Evolutionary conservation across 2,888 invertebrate genomes (phyloP), one percentile per base, ranked within the genome.

Genomic region (Hyalella azteca): DNA sequence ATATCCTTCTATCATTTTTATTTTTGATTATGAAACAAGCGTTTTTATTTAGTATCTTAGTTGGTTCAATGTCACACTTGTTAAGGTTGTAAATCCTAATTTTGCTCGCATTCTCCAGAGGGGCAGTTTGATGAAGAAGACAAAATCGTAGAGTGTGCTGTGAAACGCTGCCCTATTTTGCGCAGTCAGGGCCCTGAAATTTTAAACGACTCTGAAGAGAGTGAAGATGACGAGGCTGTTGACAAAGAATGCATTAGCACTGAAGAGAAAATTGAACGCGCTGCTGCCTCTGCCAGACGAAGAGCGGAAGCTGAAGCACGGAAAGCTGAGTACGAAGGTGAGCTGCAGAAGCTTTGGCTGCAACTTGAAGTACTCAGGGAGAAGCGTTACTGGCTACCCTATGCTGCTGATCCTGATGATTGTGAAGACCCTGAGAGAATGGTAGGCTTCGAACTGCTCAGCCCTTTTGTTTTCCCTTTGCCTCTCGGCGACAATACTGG

Each of bases 341-440:
- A 75, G 45, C 45, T 75, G n/a, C 78, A 79, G 22, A 73, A 84
- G 41, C 77, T 85, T 26, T 89, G 89, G 89, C 79, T 88, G 11
- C 81, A 86, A 45, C 85, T 89, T 76, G 89, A 89, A 85, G 82
- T 78, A 9, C 82, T 86, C 2, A 85, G 89, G 66, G 87, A 87
- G 79, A 41, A 73, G 13, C 82, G 86, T 66, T 87, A 88, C 81
- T 88, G 87, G 87, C 86, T 88, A 77, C 88, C 89, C 81, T 88
- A 88, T 88, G 85, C 82, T 54, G 87, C 87, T 13, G 87, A 87
- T 41, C 85, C 84, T 3, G 87, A 88, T 36, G 88, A 88, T 78
- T 87, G 88, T 86, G 88, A 89, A 81, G 89, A 89, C 83, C 85
- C 87, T 2, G 89, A 89, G 41, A 84, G 88, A 29, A 85, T 88